Evolutionary conservation across 2,113 vertebrate species (phyloP).

Genomic region (Coturnix japonica): DNA sequence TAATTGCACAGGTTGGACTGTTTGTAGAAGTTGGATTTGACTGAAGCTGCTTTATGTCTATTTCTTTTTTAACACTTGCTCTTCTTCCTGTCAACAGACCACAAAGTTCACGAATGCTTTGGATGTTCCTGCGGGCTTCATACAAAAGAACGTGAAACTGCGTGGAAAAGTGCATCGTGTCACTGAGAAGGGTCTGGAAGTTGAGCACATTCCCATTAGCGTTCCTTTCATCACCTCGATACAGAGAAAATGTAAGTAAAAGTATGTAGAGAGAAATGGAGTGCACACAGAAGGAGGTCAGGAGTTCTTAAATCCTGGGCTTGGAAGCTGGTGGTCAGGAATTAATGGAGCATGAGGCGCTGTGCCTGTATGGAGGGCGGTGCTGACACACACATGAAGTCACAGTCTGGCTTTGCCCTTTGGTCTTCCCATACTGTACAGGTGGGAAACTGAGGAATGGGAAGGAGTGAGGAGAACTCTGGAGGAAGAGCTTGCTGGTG

Average conservation of each 20-base stretch:
- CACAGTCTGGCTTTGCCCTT: neutral
- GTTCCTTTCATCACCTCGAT: slow-evolving; percentile 84
- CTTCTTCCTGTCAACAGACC: slow-evolving; percentile 73
- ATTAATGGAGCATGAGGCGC: neutral
- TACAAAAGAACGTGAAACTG: slow-evolving; percentile 88
- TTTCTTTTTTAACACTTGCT: neutral
- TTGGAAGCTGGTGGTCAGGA: neutral
- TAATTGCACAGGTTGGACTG: neutral
- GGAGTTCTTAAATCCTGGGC: neutral
- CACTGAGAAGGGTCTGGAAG: slow-evolving; percentile 84
- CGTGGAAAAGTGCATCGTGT: slow-evolving; percentile 83
- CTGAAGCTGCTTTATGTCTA: neutral
- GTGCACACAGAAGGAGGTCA: too few relatives aligned
- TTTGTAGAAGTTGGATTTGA: neutral
- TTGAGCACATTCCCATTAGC: slow-evolving; percentile 91
- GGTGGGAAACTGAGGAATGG: neutral
- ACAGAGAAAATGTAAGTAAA: slow-evolving; percentile 81
- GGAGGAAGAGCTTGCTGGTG: neutral
- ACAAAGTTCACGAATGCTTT: slow-evolving; percentile 84
- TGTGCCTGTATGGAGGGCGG: neutral
- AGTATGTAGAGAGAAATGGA: neutral
- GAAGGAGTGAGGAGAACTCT: neutral
- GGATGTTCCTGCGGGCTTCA: slow-evolving; percentile 88
- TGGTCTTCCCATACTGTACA: neutral
- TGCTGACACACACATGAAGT: neutral